These are phyloP conservation scores for Daboia siamensis DNA, from an alignment of 2,113 vertebrate species.

Conservation along the genomic window DNA sequence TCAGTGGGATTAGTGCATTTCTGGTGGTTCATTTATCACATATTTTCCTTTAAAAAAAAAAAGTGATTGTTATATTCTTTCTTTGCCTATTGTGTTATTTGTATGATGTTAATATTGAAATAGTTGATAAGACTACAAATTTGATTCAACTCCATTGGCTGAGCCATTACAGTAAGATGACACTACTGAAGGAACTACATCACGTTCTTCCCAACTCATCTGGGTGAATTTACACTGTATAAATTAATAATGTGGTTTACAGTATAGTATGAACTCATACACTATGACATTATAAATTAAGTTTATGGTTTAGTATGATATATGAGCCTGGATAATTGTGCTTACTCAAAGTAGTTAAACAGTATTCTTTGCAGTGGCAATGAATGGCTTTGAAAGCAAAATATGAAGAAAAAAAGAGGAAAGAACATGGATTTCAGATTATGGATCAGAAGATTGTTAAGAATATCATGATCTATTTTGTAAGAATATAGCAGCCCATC, in stretches of 20 bases:
- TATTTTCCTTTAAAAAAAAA: not conserved
- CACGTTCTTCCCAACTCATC: not conserved
- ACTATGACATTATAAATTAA: not conserved
- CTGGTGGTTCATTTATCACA: not conserved
- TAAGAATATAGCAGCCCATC: no score
- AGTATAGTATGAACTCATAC: not conserved
- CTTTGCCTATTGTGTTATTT: not conserved
- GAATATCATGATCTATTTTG: no score
- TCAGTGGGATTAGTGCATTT: not conserved
- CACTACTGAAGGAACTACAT: not conserved
- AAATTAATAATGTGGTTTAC: not conserved
- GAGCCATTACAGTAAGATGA: not conserved
- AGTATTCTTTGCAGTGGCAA: not conserved
- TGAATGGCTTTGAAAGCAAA: not conserved
- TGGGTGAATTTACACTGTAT: not conserved
- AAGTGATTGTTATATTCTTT: not conserved
- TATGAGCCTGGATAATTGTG: not conserved
- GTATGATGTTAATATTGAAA: not conserved
- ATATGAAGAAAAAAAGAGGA: not conserved
- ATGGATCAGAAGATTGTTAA: not conserved
- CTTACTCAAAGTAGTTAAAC: not conserved
- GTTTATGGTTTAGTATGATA: not conserved
- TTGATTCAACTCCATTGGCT: not conserved
- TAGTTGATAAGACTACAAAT: not conserved
- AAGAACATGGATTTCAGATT: not conserved